phyloP scores from a whole-genome alignment of 2,888 invertebrate species.

The Tinea semifulvella region DNA sequence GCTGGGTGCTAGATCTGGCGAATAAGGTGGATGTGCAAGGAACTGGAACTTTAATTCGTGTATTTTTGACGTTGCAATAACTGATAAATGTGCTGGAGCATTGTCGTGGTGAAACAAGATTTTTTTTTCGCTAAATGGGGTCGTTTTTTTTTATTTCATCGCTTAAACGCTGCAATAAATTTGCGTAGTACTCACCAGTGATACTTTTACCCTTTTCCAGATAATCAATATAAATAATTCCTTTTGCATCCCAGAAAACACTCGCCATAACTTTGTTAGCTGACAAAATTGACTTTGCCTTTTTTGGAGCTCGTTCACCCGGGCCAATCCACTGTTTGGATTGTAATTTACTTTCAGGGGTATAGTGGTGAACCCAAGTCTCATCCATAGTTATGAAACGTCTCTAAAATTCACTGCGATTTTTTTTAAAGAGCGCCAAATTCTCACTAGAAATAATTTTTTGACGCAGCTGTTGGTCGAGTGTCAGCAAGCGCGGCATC shows the following conservation, averaged over 20 bases:
- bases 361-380: constrained; percentile 12
- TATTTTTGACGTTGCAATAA: too few species aligned
- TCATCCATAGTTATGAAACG: constrained; percentile 14
- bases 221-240: constrained; percentile 14
- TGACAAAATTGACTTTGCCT: constrained; percentile 9
- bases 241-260: constrained; percentile 13
- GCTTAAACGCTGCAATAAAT: constrained; percentile 6
- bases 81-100: constrained; percentile 19
- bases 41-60: too few species aligned
- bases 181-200: constrained; percentile 13
- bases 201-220: constrained; percentile 14
- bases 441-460: neutral
- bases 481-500: neutral
- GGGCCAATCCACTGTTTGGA: constrained; percentile 10
- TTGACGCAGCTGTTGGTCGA: constrained; percentile 5
- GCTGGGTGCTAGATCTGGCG: too few species aligned
- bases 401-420: constrained; percentile 8
- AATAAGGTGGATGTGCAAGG: too few species aligned
- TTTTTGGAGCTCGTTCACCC: constrained; percentile 12
- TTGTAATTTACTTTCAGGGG: constrained; percentile 13
- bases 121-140: constrained; percentile 21
- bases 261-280: constrained; percentile 5
- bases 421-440: constrained; percentile 6
- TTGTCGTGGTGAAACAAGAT: constrained; percentile 21
- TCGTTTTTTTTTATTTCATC: constrained; percentile 17